Percentiles rank a stretch among this genome's conserved stretches.
Evolutionary conservation across 2,888 invertebrate species (phyloP).

Genomic region (Sinotaia quadrata): DNA sequence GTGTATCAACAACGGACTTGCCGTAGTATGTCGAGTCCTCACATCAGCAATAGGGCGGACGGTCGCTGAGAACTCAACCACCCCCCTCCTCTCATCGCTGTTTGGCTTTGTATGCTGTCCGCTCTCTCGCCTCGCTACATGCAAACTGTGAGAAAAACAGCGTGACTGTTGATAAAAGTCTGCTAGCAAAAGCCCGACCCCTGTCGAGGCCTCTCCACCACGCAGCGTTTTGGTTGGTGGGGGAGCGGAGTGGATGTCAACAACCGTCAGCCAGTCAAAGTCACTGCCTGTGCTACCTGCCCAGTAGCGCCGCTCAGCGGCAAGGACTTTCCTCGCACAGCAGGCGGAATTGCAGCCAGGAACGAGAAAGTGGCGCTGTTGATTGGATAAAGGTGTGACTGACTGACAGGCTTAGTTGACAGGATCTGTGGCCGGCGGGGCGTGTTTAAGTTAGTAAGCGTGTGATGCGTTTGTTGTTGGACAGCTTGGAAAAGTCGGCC

Average conservation of each 20-base stretch:
- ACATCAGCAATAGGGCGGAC: too few relatives aligned
- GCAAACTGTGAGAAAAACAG: conserved; percentile 18
- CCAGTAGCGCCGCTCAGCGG: conserved; percentile 8
- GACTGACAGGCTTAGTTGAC: conserved; percentile 9
- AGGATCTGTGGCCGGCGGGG: conserved; percentile 12
- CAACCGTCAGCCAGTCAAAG: conserved; percentile 20
- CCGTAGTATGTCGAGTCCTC: too few relatives aligned
- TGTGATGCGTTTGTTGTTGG: conserved; percentile 22
- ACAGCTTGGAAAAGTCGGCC: background rate
- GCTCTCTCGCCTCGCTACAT: background rate
- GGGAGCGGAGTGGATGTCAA: conserved; percentile 9
- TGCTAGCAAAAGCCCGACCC: conserved; percentile 18
- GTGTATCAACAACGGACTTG: background rate
- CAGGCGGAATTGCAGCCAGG: background rate
- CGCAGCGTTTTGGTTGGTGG: conserved; percentile 25
- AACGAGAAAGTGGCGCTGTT: background rate
- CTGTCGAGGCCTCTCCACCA: conserved; percentile 9
- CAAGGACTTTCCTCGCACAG: background rate
- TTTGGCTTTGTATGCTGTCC: background rate
- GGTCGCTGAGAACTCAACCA: background rate
- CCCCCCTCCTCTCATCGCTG: conserved; percentile 23
- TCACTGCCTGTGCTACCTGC: conserved; percentile 5
- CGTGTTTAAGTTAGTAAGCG: conserved; percentile 5
- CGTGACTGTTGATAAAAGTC: conserved; percentile 28
- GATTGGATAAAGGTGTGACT: conserved; percentile 1